phyloP scores from a whole-genome alignment of 1,140 invertebrate species.

The Zophobas morio region DNA sequence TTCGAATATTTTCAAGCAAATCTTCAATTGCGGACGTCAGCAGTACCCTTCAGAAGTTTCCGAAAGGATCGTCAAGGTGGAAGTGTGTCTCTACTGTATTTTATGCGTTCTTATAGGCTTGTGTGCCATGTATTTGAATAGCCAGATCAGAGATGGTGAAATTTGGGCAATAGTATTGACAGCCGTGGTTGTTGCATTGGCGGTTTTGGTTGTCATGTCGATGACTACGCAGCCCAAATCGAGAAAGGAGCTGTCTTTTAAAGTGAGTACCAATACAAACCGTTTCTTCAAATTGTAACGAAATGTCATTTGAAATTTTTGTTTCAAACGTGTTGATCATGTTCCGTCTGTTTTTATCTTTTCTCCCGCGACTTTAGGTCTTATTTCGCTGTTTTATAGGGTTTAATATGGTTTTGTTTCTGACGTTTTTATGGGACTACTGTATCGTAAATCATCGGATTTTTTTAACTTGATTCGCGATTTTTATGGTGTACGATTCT shows the following conservation, averaged over 20 bases:
- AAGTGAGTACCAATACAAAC: conserved; percentile 68
- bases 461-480: too few relatives aligned
- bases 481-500: too few relatives aligned
- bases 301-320: too few relatives aligned
- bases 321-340: too few relatives aligned
- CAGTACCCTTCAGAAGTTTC: conserved; percentile 70
- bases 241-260: conserved; percentile 56
- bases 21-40: conserved; percentile 54
- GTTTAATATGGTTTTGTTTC: too few relatives aligned
- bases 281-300: too few relatives aligned
- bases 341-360: too few relatives aligned
- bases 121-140: conserved; percentile 65
- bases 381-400: too few relatives aligned
- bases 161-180: conserved; percentile 65
- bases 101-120: conserved; percentile 69
- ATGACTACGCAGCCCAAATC: conserved; percentile 67
- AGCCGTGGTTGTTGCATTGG: conserved; percentile 63
- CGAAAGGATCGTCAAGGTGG: conserved; percentile 68
- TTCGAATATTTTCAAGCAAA: conserved; percentile 68
- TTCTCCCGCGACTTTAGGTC: too few relatives aligned
- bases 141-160: conserved; percentile 67
- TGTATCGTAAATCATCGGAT: too few relatives aligned
- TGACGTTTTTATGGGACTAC: too few relatives aligned
- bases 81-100: conserved; percentile 71
- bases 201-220: conserved; percentile 70